Evolutionary conservation across 2,113 vertebrate species (phyloP).

Genomic region (Calyptomena viridis): DNA sequence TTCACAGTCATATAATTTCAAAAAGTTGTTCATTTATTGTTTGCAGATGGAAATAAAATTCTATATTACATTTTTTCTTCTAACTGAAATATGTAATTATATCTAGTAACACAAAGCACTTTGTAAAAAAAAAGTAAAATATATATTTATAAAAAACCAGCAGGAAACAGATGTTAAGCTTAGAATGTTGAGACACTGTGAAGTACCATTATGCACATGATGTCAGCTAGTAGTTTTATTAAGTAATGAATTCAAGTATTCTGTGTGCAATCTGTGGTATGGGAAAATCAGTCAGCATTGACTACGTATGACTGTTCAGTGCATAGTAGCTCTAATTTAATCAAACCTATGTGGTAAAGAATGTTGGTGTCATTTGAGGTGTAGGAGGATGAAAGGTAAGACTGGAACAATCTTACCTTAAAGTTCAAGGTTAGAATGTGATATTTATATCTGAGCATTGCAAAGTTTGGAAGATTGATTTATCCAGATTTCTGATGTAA

Average conservation of each 20-base stretch:
- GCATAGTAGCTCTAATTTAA: not conserved
- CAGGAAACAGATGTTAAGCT: constrained; percentile 52
- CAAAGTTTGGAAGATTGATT: not conserved
- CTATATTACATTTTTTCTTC: constrained; percentile 9
- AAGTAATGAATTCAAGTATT: constrained; percentile 30
- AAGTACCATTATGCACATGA: not conserved
- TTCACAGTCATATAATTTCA: constrained; percentile 7
- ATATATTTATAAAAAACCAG: not conserved
- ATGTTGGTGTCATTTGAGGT: not conserved
- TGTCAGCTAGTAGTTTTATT: constrained; percentile 44
- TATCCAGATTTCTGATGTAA: not conserved
- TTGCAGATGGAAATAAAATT: constrained; percentile 52
- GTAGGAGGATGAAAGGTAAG: not conserved
- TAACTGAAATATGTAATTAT: constrained; percentile 28
- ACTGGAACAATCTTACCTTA: not conserved
- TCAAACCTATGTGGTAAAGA: not conserved
- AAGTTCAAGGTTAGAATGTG: not conserved
- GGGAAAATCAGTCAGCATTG: constrained; percentile 3
- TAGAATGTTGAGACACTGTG: not conserved
- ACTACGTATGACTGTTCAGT: not conserved
- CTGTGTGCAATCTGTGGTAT: not conserved
- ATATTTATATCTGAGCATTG: not conserved
- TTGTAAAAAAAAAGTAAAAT: not conserved
- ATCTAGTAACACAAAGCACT: constrained; percentile 29
- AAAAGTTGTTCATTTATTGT: constrained; percentile 41